Evolutionary conservation across 92 coral and sea anemone species (phyloP).

Genomic region (Nematostella vectensis): DNA sequence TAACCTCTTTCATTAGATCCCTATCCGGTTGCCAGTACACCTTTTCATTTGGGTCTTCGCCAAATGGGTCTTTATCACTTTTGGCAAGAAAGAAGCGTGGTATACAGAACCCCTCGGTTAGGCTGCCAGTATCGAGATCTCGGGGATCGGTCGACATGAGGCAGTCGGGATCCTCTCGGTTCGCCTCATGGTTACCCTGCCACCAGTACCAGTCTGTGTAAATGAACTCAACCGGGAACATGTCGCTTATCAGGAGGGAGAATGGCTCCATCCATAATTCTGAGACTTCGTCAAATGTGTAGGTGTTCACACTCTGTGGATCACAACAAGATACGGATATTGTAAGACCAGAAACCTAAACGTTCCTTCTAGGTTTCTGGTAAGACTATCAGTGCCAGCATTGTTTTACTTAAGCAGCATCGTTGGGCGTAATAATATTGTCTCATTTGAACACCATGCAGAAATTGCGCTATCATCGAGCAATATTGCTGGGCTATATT

Average conservation of each 20-base stretch:
- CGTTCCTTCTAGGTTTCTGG: no score
- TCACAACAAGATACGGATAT: no score
- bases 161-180: constrained; percentile 1
- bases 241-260: constrained; percentile 44
- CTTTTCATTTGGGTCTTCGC: constrained; percentile 1
- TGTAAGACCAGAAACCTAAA: no score
- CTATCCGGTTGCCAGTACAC: constrained; percentile 56
- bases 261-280: constrained; percentile 44
- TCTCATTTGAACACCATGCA: no score
- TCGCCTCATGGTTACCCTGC: constrained; percentile 18
- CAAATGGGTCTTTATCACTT: constrained; percentile 14
- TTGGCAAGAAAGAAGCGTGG: constrained; percentile 39
- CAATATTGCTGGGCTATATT: no score
- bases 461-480: no score
- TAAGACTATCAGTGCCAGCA: no score
- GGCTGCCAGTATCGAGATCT: constrained; percentile 48
- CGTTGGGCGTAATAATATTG: no score
- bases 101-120: constrained; percentile 62
- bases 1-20: constrained; percentile 35
- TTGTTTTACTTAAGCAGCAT: no score
- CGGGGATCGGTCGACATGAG: constrained; percentile 8
- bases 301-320: no score
- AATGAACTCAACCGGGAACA: constrained; percentile 70
- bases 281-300: constrained; percentile 41
- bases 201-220: constrained; percentile 56